Evolutionary conservation across 2,113 vertebrate genomes (phyloP).

Genomic region (Lota lota): DNA sequence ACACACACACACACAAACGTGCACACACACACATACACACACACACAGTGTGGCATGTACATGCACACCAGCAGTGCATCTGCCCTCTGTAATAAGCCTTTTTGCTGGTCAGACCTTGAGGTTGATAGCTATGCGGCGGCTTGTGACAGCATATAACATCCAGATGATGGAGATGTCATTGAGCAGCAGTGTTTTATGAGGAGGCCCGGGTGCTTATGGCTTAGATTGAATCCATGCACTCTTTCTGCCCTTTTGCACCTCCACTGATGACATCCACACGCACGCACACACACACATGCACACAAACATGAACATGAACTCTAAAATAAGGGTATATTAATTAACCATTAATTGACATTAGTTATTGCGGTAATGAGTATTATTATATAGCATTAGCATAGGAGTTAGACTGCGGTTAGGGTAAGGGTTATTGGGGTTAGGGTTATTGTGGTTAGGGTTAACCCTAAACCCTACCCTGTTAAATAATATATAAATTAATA

Average conservation of each 20-base stretch:
- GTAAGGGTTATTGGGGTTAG: no score
- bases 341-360: no score
- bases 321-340: not conserved
- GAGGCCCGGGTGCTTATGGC: conserved; percentile 39
- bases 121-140: conserved; percentile 50
- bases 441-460: no score
- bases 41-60: not conserved
- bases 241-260: conserved; percentile 9
- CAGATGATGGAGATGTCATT: conserved; percentile 67
- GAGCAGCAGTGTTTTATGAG: conserved; percentile 54
- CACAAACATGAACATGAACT: not conserved
- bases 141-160: conserved; percentile 64
- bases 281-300: not conserved
- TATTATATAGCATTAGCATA: no score
- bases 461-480: no score
- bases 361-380: no score
- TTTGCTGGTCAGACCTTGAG: conserved; percentile 55
- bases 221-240: conserved; percentile 33
- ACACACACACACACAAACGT: not conserved
- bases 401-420: no score
- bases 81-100: conserved; percentile 47
- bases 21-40: conserved; percentile 12
- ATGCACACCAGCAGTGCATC: conserved; percentile 7
- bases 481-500: no score
- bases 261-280: conserved; percentile 3